These are phyloP conservation scores for Chloroceryle amazona DNA, from an alignment of 2,797 vertebrate species.

Conservation along the genomic window DNA sequence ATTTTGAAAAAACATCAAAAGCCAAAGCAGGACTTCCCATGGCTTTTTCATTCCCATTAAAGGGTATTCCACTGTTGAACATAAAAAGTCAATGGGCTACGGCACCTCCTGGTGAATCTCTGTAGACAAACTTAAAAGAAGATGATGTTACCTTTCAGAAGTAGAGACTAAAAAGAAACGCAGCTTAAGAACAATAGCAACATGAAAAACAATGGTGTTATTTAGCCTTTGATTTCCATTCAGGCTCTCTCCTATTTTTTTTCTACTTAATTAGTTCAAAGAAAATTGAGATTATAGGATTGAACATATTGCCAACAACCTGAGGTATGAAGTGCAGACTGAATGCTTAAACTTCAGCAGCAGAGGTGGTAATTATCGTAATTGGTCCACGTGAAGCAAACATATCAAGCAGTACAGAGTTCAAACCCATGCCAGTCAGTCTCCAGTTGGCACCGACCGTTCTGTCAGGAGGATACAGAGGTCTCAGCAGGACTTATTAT, in stretches of 20 bases:
- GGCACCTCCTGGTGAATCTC: constrained; percentile 21
- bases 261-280: constrained; percentile 40
- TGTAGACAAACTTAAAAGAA: background rate
- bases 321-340: constrained; percentile 29
- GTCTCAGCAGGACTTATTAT: constrained; percentile 66
- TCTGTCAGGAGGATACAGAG: constrained; percentile 59
- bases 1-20: background rate
- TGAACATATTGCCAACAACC: constrained; percentile 43
- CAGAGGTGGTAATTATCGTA: constrained; percentile 67
- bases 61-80: background rate
- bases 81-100: background rate
- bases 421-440: constrained; percentile 64
- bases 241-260: background rate
- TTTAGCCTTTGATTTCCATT: constrained; percentile 7
- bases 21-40: background rate
- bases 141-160: background rate
- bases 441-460: constrained; percentile 56
- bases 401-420: constrained; percentile 34
- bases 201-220: background rate
- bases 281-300: constrained; percentile 48
- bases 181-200: background rate
- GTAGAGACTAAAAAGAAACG: background rate
- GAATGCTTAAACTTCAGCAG: constrained; percentile 27
- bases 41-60: background rate
- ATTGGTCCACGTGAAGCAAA: constrained; percentile 59